Base-by-base conservation (phyloP, 2,888 invertebrate genomes). In the Notodonta dromedarius region DNA sequence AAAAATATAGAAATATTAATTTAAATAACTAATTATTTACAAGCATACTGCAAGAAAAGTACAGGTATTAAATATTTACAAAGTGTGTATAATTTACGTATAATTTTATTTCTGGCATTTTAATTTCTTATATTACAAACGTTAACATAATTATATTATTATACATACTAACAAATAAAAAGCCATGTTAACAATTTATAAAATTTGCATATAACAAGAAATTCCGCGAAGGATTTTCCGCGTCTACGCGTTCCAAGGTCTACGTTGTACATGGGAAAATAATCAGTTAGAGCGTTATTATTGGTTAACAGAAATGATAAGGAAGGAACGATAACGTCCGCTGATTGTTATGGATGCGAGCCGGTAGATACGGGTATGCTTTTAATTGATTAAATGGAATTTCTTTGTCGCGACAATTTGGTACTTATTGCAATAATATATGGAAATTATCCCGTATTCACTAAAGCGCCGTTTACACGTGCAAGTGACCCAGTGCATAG, bases 261-360 rank as follows among this genome's bases (percentile, higher is more conserved):
- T 78, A 62, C 67, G 57, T 70, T 62, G 71, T 66, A 71, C 58
- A 65, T 69, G 73, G 70, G 66, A 77, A 82, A 77, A 80, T 78
- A 79, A 71, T 73, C 75, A 74, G 76, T 71, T 71, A 69, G 69
- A 78, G 75, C 76, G 73, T 76, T 79, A 78, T 80, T 82, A 83
- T 85, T 80, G 79, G 80, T 82, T 79, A 81, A 83, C 75, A 75
- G 74, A 70, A 74, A 77, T 77, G 84, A 84, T 84, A 84, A 83
- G 77, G 67, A 42, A 56, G 57, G 39, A 56, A 73, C 69, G 80
- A 84, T 83, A 84, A 74, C 76, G 67, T 61, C 65, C 57, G 67
- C 64, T 65, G 67, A 70, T 76, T 77, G 78, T 80, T 80, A 79
- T 69, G 65, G 58, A 60, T 66, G 70, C 66, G 64, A 61, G 39